A percentile compares a stretch with the other conserved stretches of the same genome.
phyloP scores from a whole-genome alignment of 2,797 vertebrate genomes.

The Pseudomugil gertrudae region DNA sequence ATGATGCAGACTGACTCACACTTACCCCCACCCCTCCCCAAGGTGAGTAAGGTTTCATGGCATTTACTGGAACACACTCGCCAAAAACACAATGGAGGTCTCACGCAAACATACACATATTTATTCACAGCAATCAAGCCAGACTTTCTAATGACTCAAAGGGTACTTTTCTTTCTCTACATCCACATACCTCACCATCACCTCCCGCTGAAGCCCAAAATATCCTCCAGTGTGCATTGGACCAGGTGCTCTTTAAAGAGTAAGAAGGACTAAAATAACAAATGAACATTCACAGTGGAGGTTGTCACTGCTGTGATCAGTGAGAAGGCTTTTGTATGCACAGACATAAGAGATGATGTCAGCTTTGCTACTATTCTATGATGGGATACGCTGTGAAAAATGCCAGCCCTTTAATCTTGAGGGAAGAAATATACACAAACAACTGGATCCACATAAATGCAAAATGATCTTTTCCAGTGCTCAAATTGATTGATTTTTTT shows the following conservation, averaged over 20 bases:
- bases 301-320: slow-evolving; percentile 63
- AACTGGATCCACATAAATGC: slow-evolving; percentile 5
- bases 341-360: slow-evolving; percentile 64
- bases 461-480: background rate
- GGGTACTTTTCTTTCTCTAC: slow-evolving; percentile 49
- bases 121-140: slow-evolving; percentile 52
- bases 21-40: slow-evolving; percentile 67
- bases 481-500: background rate
- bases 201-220: slow-evolving; percentile 59
- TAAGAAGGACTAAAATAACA: slow-evolving; percentile 67
- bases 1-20: slow-evolving; percentile 86
- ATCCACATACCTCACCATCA: slow-evolving; percentile 38
- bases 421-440: slow-evolving; percentile 19
- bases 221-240: slow-evolving; percentile 46
- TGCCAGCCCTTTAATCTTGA: slow-evolving; percentile 21
- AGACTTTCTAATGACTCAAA: slow-evolving; percentile 68
- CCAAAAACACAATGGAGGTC: slow-evolving; percentile 69
- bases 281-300: slow-evolving; percentile 51
- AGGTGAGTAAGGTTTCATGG: slow-evolving; percentile 81
- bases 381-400: slow-evolving; percentile 22
- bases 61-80: slow-evolving; percentile 85
- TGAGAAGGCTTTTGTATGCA: slow-evolving; percentile 45
- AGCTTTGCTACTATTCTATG: slow-evolving; percentile 36
- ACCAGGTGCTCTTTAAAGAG: slow-evolving; percentile 68
- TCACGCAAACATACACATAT: slow-evolving; percentile 40